These are phyloP conservation scores for Melanchra persicariae DNA, from an alignment of 2,888 invertebrate genomes.

Conservation along the genomic window DNA sequence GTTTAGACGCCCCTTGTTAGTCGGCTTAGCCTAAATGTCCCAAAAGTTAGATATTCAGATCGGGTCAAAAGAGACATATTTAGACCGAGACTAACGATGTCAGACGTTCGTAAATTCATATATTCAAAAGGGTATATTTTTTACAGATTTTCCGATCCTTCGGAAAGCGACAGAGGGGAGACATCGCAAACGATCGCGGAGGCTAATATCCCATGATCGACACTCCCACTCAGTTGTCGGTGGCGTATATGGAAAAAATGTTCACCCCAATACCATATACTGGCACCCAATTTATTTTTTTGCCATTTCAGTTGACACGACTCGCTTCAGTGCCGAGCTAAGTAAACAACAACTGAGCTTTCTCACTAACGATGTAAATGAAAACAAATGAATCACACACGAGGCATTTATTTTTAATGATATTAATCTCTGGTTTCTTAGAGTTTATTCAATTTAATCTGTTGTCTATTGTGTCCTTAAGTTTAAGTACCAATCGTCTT, in stretches of 20 bases:
- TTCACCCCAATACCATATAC: constrained; percentile 53
- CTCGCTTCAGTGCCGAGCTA: constrained; percentile 20
- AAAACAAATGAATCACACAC: constrained; percentile 17
- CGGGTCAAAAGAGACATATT: constrained; percentile 30
- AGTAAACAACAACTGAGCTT: constrained; percentile 35
- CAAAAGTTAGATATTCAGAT: constrained; percentile 32
- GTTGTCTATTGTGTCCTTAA: background rate
- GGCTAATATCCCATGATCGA: constrained; percentile 64
- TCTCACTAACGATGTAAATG: constrained; percentile 29
- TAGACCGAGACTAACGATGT: constrained; percentile 36
- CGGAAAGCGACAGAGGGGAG: constrained; percentile 52
- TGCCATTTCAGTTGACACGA: constrained; percentile 43
- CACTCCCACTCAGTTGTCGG: constrained; percentile 58
- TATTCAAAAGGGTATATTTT: constrained; percentile 47
- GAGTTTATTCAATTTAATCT: background rate
- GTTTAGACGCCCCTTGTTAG: constrained; percentile 49
- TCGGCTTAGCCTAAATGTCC: constrained; percentile 34
- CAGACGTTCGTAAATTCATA: constrained; percentile 26
- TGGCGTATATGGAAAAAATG: constrained; percentile 52
- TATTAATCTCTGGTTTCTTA: constrained; percentile 5
- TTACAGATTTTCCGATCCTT: constrained; percentile 45
- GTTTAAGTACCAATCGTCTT: background rate
- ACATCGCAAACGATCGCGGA: constrained; percentile 54
- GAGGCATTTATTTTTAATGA: constrained; percentile 7
- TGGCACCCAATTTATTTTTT: constrained; percentile 61